phyloP scores from a whole-genome alignment of 2,113 vertebrate genomes.

The Elephantulus edwardii region DNA sequence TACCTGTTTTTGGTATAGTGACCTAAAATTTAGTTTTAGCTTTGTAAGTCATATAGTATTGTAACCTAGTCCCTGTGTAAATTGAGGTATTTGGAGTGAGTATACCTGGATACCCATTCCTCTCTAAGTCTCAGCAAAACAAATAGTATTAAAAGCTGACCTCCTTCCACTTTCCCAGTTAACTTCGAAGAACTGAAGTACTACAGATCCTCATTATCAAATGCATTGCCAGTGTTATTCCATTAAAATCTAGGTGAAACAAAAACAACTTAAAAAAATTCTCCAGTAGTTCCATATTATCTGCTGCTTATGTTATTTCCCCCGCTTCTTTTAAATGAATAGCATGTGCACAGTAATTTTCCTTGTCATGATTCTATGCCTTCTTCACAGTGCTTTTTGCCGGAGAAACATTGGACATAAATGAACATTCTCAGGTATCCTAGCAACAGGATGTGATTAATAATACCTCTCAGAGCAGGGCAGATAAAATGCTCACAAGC shows the following conservation, averaged over 20 bases:
- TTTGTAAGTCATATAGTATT: not conserved
- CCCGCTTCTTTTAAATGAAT: conserved; percentile 56
- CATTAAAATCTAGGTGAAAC: conserved; percentile 52
- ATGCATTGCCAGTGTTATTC: conserved; percentile 30
- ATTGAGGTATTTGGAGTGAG: not conserved
- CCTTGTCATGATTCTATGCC: conserved; percentile 76
- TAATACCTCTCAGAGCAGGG: conserved; percentile 83
- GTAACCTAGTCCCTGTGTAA: not conserved
- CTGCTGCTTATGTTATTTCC: not conserved
- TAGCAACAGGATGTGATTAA: conserved; percentile 88
- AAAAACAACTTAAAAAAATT: conserved; percentile 24
- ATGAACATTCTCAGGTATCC: conserved; percentile 84
- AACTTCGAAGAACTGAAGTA: conserved; percentile 3
- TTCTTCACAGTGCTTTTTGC: conserved; percentile 78
- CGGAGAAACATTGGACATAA: conserved; percentile 84
- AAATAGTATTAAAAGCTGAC: conserved; percentile 8
- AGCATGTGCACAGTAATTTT: conserved; percentile 74
- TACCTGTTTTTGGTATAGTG: not conserved
- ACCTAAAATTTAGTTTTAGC: not conserved
- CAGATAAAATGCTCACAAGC: conserved; percentile 82
- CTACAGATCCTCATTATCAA: conserved; percentile 33
- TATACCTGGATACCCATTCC: not conserved
- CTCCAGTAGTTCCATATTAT: conserved; percentile 32
- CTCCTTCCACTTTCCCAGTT: not conserved
- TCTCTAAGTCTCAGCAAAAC: not conserved